Evolutionary conservation across 2,888 invertebrate genomes (phyloP).

Genomic region (Suillia variegata): DNA sequence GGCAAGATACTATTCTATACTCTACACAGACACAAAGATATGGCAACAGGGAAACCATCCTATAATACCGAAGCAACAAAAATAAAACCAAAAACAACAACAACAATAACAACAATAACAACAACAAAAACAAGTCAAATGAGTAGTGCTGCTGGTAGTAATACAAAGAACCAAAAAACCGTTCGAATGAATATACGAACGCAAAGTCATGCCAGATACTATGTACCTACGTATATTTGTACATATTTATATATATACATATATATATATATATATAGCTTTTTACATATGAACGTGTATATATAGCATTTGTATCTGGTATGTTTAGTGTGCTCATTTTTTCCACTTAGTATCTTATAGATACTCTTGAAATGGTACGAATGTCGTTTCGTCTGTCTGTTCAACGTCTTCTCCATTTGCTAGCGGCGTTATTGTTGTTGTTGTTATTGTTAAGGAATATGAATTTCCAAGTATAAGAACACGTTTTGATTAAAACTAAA

Average conservation of each 20-base stretch:
- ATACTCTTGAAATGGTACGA: background rate
- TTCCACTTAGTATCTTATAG: background rate
- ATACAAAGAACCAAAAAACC: slow-evolving; percentile 11
- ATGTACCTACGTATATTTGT: background rate
- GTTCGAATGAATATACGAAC: slow-evolving; percentile 24
- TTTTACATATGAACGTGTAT: background rate
- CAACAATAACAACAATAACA: background rate
- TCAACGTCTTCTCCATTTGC: background rate
- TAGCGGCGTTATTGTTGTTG: background rate
- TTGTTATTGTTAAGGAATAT: background rate
- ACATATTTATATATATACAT: slow-evolving; percentile 7
- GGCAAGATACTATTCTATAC: too few relatives aligned
- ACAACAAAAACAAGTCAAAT: background rate
- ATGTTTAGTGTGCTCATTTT: slow-evolving; percentile 4
- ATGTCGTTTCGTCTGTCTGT: background rate
- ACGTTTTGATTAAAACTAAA: slow-evolving; percentile 19
- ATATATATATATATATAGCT: background rate
- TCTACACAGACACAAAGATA: too few relatives aligned
- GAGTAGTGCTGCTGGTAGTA: background rate
- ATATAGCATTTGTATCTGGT: background rate
- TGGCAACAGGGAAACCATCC: background rate
- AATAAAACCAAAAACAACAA: background rate
- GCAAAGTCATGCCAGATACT: slow-evolving; percentile 5
- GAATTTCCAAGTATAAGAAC: slow-evolving; percentile 16
- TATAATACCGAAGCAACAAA: background rate